Evolutionary conservation across 2,888 invertebrate genomes (phyloP).

Genomic region (Mesorhabditis spiculigera): DNA sequence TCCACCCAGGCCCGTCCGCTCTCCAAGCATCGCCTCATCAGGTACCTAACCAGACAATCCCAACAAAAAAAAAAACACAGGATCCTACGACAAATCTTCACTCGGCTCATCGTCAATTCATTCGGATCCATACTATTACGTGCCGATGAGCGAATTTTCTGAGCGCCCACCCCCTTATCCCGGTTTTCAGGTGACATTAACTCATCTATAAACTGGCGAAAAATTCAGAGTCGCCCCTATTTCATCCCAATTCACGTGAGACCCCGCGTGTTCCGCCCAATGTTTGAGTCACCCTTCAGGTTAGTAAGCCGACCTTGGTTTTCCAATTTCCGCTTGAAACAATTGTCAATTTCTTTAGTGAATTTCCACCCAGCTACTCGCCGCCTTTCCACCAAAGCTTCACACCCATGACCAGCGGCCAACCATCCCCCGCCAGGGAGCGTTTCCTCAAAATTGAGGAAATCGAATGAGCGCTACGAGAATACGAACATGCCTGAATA

Average conservation of each 20-base stretch:
- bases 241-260: constrained; percentile 31
- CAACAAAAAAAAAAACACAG: neutral
- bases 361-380: neutral
- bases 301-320: neutral
- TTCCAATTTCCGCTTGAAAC: too few relatives aligned
- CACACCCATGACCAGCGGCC: neutral
- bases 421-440: neutral
- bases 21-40: neutral
- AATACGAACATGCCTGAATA: too few relatives aligned
- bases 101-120: neutral
- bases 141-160: neutral
- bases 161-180: neutral
- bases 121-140: constrained; percentile 4
- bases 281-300: neutral
- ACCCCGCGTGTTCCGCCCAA: constrained; percentile 1
- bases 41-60: neutral
- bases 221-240: constrained; percentile 15
- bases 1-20: neutral
- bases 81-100: neutral
- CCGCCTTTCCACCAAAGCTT: neutral
- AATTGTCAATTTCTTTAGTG: neutral
- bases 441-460: constrained; percentile 1
- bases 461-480: neutral
- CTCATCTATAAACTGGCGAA: neutral
- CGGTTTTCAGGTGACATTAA: neutral